Conservation (phyloP, 2,888 invertebrate genomes). For the Dolichopus griseipennis region DNA sequence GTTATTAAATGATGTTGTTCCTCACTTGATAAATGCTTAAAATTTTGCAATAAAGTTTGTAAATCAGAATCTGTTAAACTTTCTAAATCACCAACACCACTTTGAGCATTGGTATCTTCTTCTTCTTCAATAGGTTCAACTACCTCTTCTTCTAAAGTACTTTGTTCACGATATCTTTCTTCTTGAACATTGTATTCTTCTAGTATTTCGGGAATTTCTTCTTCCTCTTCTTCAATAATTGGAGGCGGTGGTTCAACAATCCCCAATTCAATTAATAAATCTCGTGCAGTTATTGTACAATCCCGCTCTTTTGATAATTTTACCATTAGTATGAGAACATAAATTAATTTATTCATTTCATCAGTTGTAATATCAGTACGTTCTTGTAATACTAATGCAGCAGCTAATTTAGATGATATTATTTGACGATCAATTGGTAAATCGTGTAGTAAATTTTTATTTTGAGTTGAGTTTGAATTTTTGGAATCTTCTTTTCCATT, state of each 20-base stretch:
- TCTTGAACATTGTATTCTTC: background rate
- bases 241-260: slow-evolving; percentile 23
- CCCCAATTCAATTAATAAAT: slow-evolving; percentile 28
- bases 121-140: slow-evolving; percentile 27
- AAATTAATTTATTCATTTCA: slow-evolving; percentile 69
- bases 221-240: slow-evolving; percentile 30
- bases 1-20: slow-evolving; percentile 76
- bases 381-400: slow-evolving; percentile 68
- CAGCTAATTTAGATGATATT: slow-evolving; percentile 73
- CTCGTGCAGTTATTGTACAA: slow-evolving; percentile 18
- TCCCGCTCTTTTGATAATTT: slow-evolving; percentile 47
- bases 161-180: background rate
- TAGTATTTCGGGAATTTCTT: slow-evolving; percentile 23
- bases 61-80: slow-evolving; percentile 71
- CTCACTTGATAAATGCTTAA: slow-evolving; percentile 67
- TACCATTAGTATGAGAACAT: slow-evolving; percentile 66
- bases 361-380: slow-evolving; percentile 70
- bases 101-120: slow-evolving; percentile 24
- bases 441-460: slow-evolving; percentile 41
- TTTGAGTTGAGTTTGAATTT: slow-evolving; percentile 49
- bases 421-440: slow-evolving; percentile 64
- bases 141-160: slow-evolving; percentile 23
- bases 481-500: slow-evolving; percentile 23
- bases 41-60: slow-evolving; percentile 69
- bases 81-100: slow-evolving; percentile 52